A percentile compares a stretch with the other conserved stretches of the same genome.
These are phyloP conservation scores for Myotis yumanensis DNA, from an alignment of 2,113 vertebrate species.

Conservation along the genomic window DNA sequence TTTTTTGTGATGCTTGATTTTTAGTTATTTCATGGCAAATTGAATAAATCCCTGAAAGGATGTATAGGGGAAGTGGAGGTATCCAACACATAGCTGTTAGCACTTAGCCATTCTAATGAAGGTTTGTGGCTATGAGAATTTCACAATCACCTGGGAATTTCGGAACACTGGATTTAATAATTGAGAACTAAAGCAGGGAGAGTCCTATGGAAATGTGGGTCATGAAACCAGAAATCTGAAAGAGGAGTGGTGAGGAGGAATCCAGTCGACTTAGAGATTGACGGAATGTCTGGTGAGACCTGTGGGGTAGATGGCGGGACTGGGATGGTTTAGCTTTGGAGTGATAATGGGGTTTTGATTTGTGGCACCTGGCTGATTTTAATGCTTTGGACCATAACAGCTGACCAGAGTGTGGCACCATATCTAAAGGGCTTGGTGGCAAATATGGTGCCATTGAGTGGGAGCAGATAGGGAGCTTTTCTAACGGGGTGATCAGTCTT, in stretches of 20 bases:
- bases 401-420: neutral
- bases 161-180: neutral
- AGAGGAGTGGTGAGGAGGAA: neutral
- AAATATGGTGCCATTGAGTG: neutral
- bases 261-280: neutral
- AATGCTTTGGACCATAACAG: neutral
- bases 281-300: neutral
- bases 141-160: neutral
- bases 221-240: neutral
- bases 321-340: neutral
- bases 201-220: neutral
- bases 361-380: neutral
- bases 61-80: neutral
- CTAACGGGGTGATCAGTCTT: neutral
- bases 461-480: neutral
- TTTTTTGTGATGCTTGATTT: neutral
- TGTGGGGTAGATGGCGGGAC: neutral
- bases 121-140: neutral
- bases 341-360: neutral
- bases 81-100: neutral
- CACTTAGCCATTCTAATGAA: neutral
- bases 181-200: neutral
- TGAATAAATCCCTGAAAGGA: neutral
- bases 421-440: neutral
- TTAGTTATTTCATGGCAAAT: neutral